These are phyloP conservation scores for Rafetus swinhoei DNA, from an alignment of 2,113 vertebrate species.

Conservation along the genomic window DNA sequence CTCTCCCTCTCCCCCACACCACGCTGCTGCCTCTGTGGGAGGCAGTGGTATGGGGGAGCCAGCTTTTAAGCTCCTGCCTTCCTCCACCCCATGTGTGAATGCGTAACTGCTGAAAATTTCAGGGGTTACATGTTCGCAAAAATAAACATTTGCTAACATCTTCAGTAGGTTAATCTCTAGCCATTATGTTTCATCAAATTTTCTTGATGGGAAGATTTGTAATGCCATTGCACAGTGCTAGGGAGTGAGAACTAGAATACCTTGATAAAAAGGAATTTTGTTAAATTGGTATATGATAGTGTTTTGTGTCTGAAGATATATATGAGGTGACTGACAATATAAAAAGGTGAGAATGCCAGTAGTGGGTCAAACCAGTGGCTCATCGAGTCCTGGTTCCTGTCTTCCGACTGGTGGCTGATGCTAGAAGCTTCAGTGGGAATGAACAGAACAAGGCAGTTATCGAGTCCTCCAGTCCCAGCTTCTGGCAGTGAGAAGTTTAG, in stretches of 20 bases:
- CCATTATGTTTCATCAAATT: not conserved
- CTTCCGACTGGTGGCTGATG: not conserved
- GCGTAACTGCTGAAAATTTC: no score
- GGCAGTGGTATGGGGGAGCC: no score
- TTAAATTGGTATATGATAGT: not conserved
- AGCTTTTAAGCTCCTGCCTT: no score
- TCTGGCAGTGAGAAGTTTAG: not conserved
- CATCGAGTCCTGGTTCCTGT: not conserved
- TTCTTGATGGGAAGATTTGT: not conserved
- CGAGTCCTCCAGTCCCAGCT: not conserved
- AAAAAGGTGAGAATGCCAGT: not conserved
- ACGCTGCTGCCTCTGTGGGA: no score
- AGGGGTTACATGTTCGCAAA: no score
- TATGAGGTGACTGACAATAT: accelerated
- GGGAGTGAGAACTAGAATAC: not conserved
- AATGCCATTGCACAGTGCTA: not conserved
- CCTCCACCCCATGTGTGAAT: no score
- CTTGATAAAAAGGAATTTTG: not conserved
- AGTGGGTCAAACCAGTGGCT: not conserved
- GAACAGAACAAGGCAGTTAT: not conserved
- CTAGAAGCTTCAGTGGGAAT: not conserved
- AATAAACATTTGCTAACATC: no score
- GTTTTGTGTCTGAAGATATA: not conserved
- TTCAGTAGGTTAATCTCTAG: not conserved
- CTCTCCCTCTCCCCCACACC: no score